Conservation (phyloP, 2,888 invertebrate genomes). For the Cactoblastis cactorum region DNA sequence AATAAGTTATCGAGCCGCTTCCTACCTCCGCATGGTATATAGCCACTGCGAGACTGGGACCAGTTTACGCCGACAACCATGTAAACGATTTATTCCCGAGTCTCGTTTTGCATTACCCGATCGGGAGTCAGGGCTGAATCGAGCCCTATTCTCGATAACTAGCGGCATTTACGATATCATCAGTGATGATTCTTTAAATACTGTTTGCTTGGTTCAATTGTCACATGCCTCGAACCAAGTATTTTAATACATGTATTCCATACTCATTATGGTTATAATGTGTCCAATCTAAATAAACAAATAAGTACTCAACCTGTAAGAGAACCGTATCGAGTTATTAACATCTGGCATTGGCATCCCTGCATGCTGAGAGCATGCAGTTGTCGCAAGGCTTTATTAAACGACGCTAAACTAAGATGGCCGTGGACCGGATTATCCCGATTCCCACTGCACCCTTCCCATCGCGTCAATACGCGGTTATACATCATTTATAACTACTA, state of each 20-base stretch:
- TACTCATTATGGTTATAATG: not conserved
- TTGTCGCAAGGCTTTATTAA: conserved; percentile 74
- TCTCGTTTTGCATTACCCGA: conserved; percentile 76
- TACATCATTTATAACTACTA: conserved; percentile 31
- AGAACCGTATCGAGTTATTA: not conserved
- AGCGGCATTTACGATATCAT: conserved; percentile 5
- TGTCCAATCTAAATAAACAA: not conserved
- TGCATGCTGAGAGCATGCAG: conserved; percentile 43
- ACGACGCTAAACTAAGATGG: conserved; percentile 70
- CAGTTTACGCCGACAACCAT: conserved; percentile 79
- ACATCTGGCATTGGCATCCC: conserved; percentile 41
- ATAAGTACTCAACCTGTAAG: no score
- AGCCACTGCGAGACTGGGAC: conserved; percentile 51
- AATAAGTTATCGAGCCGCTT: conserved; percentile 42
- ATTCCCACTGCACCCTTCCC: conserved; percentile 61
- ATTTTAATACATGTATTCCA: not conserved
- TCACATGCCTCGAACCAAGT: not conserved
- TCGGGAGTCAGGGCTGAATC: conserved; percentile 68
- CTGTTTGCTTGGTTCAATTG: not conserved
- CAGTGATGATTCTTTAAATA: not conserved
- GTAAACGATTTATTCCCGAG: conserved; percentile 78
- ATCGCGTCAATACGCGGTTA: conserved; percentile 55
- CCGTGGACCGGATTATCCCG: conserved; percentile 75
- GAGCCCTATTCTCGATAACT: conserved; percentile 17
- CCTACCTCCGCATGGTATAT: conserved; percentile 49